Conservation (phyloP, 1,140 invertebrate species). For the Lordiphosa clarofinis region DNA sequence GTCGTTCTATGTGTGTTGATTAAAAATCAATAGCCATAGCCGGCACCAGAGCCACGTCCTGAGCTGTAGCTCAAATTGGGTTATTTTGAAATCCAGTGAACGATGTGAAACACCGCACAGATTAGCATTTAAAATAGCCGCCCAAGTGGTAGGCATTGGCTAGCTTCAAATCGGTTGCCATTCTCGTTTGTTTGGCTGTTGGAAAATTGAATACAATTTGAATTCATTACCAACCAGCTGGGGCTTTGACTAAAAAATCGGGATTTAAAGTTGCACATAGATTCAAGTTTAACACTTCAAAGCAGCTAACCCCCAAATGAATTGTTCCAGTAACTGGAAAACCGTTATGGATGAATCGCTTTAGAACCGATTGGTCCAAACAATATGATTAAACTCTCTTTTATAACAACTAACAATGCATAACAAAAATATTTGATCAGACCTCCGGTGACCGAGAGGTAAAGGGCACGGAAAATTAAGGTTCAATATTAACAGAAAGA, state of each 20-base stretch:
- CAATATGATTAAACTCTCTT: too few relatives aligned
- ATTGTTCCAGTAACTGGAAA: too few relatives aligned
- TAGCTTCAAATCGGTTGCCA: slow-evolving; percentile 26
- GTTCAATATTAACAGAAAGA: too few relatives aligned
- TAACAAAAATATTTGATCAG: too few relatives aligned
- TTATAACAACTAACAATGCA: too few relatives aligned
- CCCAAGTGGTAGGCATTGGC: slow-evolving; percentile 15
- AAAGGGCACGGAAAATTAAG: too few relatives aligned
- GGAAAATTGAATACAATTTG: slow-evolving; percentile 36
- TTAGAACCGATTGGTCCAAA: too few relatives aligned
- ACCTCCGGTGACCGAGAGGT: too few relatives aligned
- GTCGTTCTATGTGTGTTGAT: slow-evolving; percentile 52
- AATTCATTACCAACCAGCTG: slow-evolving; percentile 24
- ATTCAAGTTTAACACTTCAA: too few relatives aligned
- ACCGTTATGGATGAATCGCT: too few relatives aligned
- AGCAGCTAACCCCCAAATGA: too few relatives aligned
- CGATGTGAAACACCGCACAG: slow-evolving; percentile 40
- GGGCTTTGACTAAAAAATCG: not conserved
- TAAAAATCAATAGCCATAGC: slow-evolving; percentile 67
- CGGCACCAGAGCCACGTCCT: not conserved
- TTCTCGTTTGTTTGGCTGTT: slow-evolving; percentile 7
- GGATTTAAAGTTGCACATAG: too few relatives aligned
- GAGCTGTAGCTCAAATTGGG: slow-evolving; percentile 40
- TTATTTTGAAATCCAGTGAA: slow-evolving; percentile 13
- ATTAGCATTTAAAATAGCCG: slow-evolving; percentile 70